Percentiles rank a stretch among this genome's conserved stretches.
Evolutionary conservation across 2,888 invertebrate species (phyloP).

Genomic region (Pedicia rivosa): DNA sequence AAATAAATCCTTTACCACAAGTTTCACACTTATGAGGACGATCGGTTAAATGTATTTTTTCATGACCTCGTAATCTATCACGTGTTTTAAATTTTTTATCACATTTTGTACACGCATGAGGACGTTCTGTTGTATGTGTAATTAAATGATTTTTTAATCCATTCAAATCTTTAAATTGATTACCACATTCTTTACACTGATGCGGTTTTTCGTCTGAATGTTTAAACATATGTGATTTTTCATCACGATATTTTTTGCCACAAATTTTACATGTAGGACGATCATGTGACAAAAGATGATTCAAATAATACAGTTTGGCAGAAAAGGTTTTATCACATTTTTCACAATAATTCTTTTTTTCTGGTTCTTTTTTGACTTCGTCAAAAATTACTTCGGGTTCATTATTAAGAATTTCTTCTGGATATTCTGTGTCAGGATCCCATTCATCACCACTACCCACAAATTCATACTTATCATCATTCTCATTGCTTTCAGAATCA

Average conservation of each 20-base stretch:
- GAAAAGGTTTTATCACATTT: too few species aligned
- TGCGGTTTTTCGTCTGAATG: constrained; percentile 1
- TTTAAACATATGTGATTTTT: background rate
- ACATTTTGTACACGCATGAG: background rate
- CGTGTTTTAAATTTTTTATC: constrained; percentile 2
- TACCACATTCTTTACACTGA: constrained; percentile 2
- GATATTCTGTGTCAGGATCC: background rate
- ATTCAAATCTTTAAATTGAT: constrained; percentile 1
- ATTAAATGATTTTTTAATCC: constrained; percentile 2
- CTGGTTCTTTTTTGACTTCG: too few species aligned
- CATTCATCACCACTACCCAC: background rate
- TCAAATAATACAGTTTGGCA: too few species aligned
- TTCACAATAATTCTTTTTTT: too few species aligned
- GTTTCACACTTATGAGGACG: constrained; percentile 2
- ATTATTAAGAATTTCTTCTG: background rate
- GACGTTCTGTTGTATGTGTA: background rate
- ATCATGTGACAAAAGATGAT: too few species aligned
- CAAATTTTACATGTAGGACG: background rate
- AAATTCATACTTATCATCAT: background rate
- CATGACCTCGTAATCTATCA: background rate
- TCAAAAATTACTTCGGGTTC: background rate
- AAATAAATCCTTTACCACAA: constrained; percentile 1
- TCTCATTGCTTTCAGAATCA: background rate
- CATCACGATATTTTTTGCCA: background rate
- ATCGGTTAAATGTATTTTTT: constrained; percentile 4